phyloP scores from a whole-genome alignment of 2,888 invertebrate species.

The Pomacea canaliculata region DNA sequence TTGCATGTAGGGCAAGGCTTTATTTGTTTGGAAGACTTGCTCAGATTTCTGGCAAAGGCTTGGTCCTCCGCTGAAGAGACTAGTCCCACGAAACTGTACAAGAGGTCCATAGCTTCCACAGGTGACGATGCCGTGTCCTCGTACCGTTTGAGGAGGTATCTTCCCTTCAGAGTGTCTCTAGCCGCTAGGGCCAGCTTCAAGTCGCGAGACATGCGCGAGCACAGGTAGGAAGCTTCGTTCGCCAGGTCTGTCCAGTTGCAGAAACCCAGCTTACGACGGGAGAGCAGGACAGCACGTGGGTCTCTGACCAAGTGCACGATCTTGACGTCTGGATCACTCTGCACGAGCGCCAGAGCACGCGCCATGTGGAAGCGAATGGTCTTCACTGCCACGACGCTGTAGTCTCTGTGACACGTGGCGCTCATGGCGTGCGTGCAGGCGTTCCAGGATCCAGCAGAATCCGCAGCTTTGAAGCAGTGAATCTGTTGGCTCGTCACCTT shows the following conservation, averaged over 20 bases:
- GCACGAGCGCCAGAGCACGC: slow-evolving; percentile 14
- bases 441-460: neutral
- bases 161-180: slow-evolving; percentile 7
- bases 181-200: neutral
- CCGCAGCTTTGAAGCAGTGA: neutral
- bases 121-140: slow-evolving; percentile 11
- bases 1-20: slow-evolving; percentile 5
- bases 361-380: slow-evolving; percentile 14
- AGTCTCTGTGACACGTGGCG: neutral
- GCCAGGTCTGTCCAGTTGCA: slow-evolving; percentile 1
- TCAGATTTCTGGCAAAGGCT: neutral
- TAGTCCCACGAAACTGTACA: slow-evolving; percentile 3
- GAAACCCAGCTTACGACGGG: slow-evolving; percentile 9
- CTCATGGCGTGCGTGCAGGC: neutral
- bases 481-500: neutral
- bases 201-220: slow-evolving; percentile 1
- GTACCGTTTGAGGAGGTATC: slow-evolving; percentile 15
- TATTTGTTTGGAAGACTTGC: neutral
- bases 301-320: slow-evolving; percentile 18
- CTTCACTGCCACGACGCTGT: slow-evolving; percentile 9
- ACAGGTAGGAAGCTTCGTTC: slow-evolving; percentile 5
- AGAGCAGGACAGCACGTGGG: slow-evolving; percentile 12
- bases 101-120: neutral
- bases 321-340: slow-evolving; percentile 12
- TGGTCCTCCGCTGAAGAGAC: neutral